A percentile compares a stretch with the other conserved stretches of the same genome.
Conservation (phyloP, 1,140 invertebrate species). For the Manduca sexta region DNA sequence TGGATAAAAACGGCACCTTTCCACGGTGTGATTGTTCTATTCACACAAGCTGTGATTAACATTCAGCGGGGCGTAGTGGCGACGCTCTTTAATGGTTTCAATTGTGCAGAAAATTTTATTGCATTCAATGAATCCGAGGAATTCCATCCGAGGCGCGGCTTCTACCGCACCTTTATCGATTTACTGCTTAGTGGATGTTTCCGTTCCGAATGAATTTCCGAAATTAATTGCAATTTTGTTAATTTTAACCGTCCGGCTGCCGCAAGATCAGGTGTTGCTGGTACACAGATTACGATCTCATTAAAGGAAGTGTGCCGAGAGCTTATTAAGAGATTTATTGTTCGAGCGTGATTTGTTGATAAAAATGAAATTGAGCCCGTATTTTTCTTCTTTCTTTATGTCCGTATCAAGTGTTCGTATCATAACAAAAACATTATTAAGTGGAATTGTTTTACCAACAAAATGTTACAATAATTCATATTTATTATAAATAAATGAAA, state of each 20-base stretch:
- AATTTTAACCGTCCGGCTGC: background rate
- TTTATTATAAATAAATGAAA: no score
- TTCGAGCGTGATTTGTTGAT: no score
- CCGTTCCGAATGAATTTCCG: background rate
- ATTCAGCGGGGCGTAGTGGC: slow-evolving; percentile 40
- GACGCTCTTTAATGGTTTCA: slow-evolving; percentile 60
- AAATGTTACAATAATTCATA: no score
- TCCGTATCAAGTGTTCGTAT: no score
- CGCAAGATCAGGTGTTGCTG: no score
- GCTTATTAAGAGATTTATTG: no score
- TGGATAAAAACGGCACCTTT: slow-evolving; percentile 30
- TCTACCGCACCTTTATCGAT: slow-evolving; percentile 21
- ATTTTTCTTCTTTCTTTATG: no score
- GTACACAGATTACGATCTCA: no score
- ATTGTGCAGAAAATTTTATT: slow-evolving; percentile 69
- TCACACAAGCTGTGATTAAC: slow-evolving; percentile 60
- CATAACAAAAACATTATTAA: no score
- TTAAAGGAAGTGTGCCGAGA: no score
- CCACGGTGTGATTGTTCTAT: slow-evolving; percentile 54
- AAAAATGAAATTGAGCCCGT: no score
- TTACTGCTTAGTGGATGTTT: slow-evolving; percentile 7
- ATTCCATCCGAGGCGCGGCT: slow-evolving; percentile 34
- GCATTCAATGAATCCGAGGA: slow-evolving; percentile 55
- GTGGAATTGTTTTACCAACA: no score
- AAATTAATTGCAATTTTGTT: background rate